These are phyloP conservation scores for Tuta absoluta DNA, from an alignment of 2,888 invertebrate genomes.

Conservation along the genomic window DNA sequence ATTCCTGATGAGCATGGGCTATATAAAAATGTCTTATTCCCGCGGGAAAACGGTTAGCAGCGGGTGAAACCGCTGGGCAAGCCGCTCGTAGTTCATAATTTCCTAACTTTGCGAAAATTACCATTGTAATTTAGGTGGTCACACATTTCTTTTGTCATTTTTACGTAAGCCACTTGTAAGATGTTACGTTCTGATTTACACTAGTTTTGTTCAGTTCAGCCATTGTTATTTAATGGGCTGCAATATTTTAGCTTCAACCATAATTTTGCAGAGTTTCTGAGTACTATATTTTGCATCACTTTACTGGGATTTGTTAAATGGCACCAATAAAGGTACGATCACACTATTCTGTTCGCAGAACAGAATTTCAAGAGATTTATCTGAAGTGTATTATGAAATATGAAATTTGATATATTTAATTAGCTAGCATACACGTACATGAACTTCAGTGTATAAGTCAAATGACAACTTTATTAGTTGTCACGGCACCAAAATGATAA, in stretches of 20 bases:
- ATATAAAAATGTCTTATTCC: too few relatives aligned
- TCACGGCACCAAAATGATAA: too few relatives aligned
- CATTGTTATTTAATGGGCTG: conserved; percentile 14
- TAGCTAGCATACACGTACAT: too few relatives aligned
- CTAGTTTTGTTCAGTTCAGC: conserved; percentile 28
- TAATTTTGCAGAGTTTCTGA: not conserved
- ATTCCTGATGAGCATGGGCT: too few relatives aligned
- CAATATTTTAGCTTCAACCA: not conserved
- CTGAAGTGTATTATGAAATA: too few relatives aligned
- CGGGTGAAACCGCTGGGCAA: too few relatives aligned
- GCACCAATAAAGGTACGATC: not conserved
- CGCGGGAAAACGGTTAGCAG: too few relatives aligned
- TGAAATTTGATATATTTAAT: too few relatives aligned
- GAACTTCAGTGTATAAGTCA: too few relatives aligned
- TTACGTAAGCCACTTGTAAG: conserved; percentile 28
- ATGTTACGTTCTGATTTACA: conserved; percentile 33
- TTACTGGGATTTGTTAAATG: not conserved
- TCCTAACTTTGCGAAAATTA: conserved; percentile 40
- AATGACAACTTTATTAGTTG: too few relatives aligned
- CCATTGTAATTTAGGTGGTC: conserved; percentile 30
- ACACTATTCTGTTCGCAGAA: not conserved
- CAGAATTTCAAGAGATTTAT: too few relatives aligned
- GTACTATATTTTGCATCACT: not conserved
- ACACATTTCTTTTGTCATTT: conserved; percentile 33
- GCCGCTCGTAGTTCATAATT: conserved; percentile 26